These are phyloP conservation scores for Andrena marginata DNA, from an alignment of 2,888 invertebrate species.

Conservation along the genomic window DNA sequence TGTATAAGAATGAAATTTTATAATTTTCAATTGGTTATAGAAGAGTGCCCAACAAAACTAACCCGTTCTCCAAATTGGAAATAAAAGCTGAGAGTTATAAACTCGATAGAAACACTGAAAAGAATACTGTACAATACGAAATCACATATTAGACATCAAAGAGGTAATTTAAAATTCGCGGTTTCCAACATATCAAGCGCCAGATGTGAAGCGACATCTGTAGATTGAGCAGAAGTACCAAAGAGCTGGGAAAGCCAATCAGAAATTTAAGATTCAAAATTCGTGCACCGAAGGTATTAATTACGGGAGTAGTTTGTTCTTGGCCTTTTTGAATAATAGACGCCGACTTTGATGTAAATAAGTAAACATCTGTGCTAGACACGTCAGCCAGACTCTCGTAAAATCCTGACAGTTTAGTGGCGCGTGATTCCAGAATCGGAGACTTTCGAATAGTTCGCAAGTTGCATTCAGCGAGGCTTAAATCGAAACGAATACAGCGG, in stretches of 20 bases:
- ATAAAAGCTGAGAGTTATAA: neutral
- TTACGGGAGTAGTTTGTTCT: neutral
- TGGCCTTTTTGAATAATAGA: neutral
- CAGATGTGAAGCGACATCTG: neutral
- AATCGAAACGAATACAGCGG: slow-evolving; percentile 1
- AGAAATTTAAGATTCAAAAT: neutral
- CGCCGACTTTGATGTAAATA: neutral
- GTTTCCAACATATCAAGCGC: neutral
- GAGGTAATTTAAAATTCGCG: slow-evolving; percentile 1
- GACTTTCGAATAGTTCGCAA: neutral
- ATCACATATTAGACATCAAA: neutral
- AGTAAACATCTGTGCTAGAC: neutral
- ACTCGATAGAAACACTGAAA: neutral
- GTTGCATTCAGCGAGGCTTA: neutral
- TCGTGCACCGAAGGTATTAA: neutral
- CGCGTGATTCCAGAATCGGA: neutral
- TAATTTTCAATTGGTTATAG: too few species aligned
- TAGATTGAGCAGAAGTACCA: neutral
- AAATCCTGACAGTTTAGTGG: neutral
- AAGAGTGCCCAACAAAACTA: too few species aligned
- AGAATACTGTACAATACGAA: neutral
- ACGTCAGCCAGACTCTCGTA: neutral
- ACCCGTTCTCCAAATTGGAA: too few species aligned
- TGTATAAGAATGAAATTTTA: too few species aligned
- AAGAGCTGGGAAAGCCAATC: neutral